phyloP scores from a whole-genome alignment of 2,113 vertebrate species.

The Pedionomus torquatus region DNA sequence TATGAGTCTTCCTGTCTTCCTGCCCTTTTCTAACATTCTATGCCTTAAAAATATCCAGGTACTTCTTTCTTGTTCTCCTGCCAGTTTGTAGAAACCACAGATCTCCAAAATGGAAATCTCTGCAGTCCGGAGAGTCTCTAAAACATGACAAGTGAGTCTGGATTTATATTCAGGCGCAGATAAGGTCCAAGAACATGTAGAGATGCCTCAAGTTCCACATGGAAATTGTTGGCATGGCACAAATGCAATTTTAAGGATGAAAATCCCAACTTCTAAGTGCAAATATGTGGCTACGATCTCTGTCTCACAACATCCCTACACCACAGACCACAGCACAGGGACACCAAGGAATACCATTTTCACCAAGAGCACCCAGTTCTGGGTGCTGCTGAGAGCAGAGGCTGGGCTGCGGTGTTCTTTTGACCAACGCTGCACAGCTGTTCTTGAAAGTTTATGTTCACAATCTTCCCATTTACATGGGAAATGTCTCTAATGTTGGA shows the following conservation, averaged over 20 bases:
- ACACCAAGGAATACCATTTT: no score
- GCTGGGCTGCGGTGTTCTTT: neutral
- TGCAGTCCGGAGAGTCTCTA: neutral
- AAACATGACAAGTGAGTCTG: neutral
- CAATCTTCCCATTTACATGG: neutral
- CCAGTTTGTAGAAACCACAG: neutral
- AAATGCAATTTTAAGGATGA: neutral
- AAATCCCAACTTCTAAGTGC: neutral
- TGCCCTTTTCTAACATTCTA: neutral
- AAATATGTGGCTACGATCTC: neutral
- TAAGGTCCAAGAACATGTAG: neutral
- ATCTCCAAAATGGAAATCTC: neutral
- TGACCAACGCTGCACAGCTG: neutral
- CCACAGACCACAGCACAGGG: neutral
- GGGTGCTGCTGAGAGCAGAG: neutral
- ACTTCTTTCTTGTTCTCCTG: neutral
- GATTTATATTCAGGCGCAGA: neutral
- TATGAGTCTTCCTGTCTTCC: neutral
- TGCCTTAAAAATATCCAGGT: neutral
- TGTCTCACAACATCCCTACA: neutral
- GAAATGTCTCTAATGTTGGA: neutral
- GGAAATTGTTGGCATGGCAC: neutral
- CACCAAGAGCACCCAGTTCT: neutral
- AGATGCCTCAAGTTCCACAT: neutral
- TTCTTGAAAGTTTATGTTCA: neutral